Percentiles rank a stretch among this genome's conserved stretches.
Conservation (phyloP, 2,797 vertebrate genomes). For the Garrulus glandarius region DNA sequence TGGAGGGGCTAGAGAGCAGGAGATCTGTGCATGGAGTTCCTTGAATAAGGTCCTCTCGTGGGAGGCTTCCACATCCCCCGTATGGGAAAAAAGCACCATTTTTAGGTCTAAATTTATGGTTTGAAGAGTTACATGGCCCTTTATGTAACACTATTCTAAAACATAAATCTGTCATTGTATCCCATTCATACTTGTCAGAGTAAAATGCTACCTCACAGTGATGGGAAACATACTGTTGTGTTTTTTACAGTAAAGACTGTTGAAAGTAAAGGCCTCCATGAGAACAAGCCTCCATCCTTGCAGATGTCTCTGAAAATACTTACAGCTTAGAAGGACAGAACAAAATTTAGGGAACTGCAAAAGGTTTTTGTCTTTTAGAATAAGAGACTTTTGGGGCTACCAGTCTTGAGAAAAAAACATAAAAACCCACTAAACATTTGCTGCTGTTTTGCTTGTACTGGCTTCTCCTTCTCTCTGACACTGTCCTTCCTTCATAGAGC, state of each 20-base stretch:
- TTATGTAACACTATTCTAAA: not conserved
- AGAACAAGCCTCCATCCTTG: not conserved
- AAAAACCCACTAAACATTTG: not conserved
- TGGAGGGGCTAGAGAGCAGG: not conserved
- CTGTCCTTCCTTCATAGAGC: constrained; percentile 39
- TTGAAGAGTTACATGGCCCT: not conserved
- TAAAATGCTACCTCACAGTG: not conserved
- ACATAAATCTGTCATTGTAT: not conserved
- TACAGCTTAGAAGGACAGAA: not conserved
- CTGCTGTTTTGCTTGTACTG: not conserved
- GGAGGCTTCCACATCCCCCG: not conserved
- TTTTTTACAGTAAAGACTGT: not conserved
- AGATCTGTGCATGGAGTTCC: not conserved
- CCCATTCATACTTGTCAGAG: not conserved
- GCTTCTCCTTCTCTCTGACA: not conserved
- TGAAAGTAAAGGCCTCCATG: not conserved
- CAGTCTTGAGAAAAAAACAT: not conserved
- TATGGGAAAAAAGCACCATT: not conserved
- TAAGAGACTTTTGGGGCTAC: not conserved
- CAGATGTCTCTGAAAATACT: not conserved
- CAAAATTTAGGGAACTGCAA: not conserved
- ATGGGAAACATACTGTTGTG: not conserved
- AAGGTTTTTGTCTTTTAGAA: not conserved
- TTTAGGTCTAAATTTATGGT: not conserved
- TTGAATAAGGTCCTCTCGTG: not conserved